phyloP scores from a whole-genome alignment of 2,797 vertebrate species.

The Decapterus maruadsi region DNA sequence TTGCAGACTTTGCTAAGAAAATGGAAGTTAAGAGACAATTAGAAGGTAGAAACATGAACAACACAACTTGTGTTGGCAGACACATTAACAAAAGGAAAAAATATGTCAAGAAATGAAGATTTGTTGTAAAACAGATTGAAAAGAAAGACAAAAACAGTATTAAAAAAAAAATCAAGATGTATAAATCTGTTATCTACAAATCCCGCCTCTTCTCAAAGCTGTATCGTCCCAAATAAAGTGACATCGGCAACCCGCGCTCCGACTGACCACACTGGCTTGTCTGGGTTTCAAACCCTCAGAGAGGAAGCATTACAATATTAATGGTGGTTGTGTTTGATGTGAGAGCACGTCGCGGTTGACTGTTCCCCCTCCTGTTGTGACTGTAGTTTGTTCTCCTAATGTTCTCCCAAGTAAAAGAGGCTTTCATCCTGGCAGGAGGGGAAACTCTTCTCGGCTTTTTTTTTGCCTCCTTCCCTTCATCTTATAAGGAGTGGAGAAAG shows the following conservation, averaged over 20 bases:
- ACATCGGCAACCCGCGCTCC: constrained; percentile 48
- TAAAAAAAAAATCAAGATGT: neutral
- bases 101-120: neutral
- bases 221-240: constrained; percentile 9
- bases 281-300: constrained; percentile 63
- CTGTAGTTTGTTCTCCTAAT: constrained; percentile 87
- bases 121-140: neutral
- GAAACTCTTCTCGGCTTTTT: constrained; percentile 64
- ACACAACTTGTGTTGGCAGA: neutral
- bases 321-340: constrained; percentile 85
- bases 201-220: constrained; percentile 20
- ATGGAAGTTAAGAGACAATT: neutral
- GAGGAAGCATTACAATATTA: constrained; percentile 78
- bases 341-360: constrained; percentile 78
- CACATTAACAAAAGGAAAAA: neutral
- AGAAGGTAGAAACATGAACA: constrained; percentile 2
- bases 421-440: constrained; percentile 88
- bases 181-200: neutral
- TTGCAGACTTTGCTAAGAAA: constrained; percentile 13
- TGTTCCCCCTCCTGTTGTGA: constrained; percentile 85
- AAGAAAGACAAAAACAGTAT: neutral
- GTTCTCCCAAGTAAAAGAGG: constrained; percentile 83
- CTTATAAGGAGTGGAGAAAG: constrained; percentile 51
- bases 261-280: constrained; percentile 65
- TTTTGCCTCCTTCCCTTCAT: constrained; percentile 60